Conservation (phyloP, 2,113 vertebrate species). For the Esox niger region DNA sequence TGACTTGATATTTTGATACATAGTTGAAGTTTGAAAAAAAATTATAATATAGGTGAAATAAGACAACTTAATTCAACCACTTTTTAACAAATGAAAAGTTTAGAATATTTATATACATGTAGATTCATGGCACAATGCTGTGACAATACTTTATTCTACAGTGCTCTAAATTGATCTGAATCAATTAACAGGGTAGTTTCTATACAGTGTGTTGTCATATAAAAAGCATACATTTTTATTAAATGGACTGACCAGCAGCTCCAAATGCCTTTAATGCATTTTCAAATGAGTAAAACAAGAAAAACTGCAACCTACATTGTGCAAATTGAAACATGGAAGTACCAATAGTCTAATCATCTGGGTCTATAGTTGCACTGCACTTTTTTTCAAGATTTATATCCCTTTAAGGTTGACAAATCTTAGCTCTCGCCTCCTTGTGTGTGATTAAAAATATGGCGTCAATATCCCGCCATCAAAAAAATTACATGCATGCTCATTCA, state of each 20-base stretch:
- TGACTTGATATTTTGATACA: not conserved
- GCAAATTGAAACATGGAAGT: slow-evolving; percentile 27
- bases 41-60: too few relatives aligned
- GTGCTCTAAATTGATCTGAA: too few relatives aligned
- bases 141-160: too few relatives aligned
- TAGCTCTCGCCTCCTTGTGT: too few relatives aligned
- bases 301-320: slow-evolving; percentile 41
- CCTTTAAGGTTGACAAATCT: too few relatives aligned
- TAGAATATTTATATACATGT: too few relatives aligned
- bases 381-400: slow-evolving; percentile 25
- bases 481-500: too few relatives aligned
- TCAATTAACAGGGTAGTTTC: slow-evolving; percentile 35
- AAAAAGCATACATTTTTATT: slow-evolving; percentile 38
- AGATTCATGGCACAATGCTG: too few relatives aligned
- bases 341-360: not conserved
- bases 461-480: too few relatives aligned
- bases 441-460: too few relatives aligned
- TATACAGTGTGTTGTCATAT: slow-evolving; percentile 35
- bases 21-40: not conserved
- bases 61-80: too few relatives aligned
- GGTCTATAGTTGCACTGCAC: slow-evolving; percentile 22
- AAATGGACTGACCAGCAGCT: slow-evolving; percentile 73
- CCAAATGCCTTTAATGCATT: slow-evolving; percentile 62
- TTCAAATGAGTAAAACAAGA: slow-evolving; percentile 41
- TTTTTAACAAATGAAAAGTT: too few relatives aligned